Percentiles rank a stretch among this genome's conserved stretches.
Conservation (phyloP, 2,113 vertebrate species). For the Cephalopholis sonnerati region DNA sequence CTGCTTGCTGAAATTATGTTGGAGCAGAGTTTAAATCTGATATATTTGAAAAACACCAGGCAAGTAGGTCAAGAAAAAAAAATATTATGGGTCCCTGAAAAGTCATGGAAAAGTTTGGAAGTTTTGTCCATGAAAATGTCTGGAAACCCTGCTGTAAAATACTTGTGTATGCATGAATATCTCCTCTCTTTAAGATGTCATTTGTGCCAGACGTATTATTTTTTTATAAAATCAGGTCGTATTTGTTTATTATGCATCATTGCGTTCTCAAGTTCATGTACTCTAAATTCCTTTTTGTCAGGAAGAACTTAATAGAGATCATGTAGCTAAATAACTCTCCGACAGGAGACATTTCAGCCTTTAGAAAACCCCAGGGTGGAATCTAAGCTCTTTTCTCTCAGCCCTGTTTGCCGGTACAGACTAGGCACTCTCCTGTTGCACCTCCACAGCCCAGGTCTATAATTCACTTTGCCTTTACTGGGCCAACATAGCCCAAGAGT, state of each 20-base stretch:
- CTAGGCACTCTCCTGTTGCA: conserved; percentile 37
- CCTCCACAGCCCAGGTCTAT: conserved; percentile 47
- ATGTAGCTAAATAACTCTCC: conserved; percentile 7
- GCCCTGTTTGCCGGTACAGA: conserved; percentile 27
- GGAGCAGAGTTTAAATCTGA: no score
- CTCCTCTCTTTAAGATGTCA: background rate
- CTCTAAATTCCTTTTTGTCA: background rate
- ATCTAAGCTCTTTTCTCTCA: conserved; percentile 8
- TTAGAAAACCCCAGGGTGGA: conserved; percentile 11
- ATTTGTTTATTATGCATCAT: background rate
- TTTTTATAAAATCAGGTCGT: background rate
- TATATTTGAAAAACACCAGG: no score
- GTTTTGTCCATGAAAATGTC: no score
- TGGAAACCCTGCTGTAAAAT: no score
- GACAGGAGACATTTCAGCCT: conserved; percentile 20
- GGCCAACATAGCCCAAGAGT: conserved; percentile 65
- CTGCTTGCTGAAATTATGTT: no score
- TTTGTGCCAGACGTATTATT: background rate
- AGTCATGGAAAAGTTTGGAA: no score
- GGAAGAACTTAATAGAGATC: conserved; percentile 1
- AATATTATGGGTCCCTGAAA: no score
- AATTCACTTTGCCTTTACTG: conserved; percentile 62
- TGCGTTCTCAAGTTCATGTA: background rate
- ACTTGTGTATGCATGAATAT: no score
- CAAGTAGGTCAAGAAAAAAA: no score